Conservation (phyloP, 1,140 invertebrate species). For the Eupeodes corollae region DNA sequence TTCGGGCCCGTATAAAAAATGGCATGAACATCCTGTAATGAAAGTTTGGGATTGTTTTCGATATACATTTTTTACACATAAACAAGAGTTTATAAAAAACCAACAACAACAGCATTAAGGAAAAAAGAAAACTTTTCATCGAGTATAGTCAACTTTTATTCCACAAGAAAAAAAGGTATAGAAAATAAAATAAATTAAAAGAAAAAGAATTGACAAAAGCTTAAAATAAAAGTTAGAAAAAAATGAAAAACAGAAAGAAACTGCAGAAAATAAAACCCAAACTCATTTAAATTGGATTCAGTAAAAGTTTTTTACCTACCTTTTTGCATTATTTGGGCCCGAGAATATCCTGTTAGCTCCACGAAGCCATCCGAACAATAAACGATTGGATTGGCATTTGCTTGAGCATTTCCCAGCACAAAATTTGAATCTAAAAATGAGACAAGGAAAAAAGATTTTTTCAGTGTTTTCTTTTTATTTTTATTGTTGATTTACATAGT, state of each 20-base stretch:
- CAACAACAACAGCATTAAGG: not conserved
- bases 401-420: constrained; percentile 93
- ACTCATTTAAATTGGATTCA: not conserved
- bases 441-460: constrained; percentile 14
- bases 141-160: too few species aligned
- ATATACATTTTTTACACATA: too few species aligned
- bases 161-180: too few species aligned
- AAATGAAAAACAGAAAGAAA: not conserved
- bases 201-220: not conserved
- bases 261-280: not conserved
- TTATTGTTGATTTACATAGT: too few species aligned
- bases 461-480: too few species aligned
- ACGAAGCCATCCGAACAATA: constrained; percentile 98
- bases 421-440: constrained; percentile 88
- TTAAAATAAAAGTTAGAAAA: not conserved
- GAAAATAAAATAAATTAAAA: too few species aligned
- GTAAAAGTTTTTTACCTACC: constrained; percentile 31
- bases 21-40: constrained; percentile 69
- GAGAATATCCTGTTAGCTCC: constrained; percentile 84
- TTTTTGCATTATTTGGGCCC: constrained; percentile 95
- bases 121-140: not conserved
- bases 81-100: too few species aligned
- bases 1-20: constrained; percentile 86
- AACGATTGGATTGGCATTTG: constrained; percentile 84
- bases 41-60: too few species aligned